Percentiles rank a stretch among this genome's conserved stretches.
Conservation (phyloP, 2,888 invertebrate genomes). For the Trypoxylon attenuatum region DNA sequence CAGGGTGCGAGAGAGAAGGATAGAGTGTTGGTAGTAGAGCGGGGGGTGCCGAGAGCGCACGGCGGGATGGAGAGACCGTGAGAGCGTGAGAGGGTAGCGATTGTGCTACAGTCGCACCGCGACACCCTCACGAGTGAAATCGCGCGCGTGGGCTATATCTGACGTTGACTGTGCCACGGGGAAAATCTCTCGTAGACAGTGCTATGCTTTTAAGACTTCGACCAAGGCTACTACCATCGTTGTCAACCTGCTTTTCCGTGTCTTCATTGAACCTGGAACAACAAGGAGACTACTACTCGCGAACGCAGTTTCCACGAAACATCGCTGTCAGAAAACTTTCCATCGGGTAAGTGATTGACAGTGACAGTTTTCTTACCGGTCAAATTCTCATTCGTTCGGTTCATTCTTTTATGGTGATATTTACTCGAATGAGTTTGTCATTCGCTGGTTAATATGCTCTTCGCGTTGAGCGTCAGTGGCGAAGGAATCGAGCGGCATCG, state of each 20-base stretch:
- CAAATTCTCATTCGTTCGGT: neutral
- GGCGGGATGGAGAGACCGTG: constrained; percentile 55
- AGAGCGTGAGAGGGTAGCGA: constrained; percentile 69
- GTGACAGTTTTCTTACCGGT: neutral
- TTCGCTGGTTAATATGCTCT: too few relatives aligned
- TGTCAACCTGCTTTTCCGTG: constrained; percentile 6
- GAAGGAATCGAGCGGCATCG: neutral
- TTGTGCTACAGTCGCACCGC: constrained; percentile 74
- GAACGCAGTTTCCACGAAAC: constrained; percentile 6
- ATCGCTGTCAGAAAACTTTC: constrained; percentile 19
- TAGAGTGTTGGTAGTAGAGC: constrained; percentile 10
- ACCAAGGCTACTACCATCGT: constrained; percentile 32
- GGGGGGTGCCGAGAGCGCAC: constrained; percentile 28
- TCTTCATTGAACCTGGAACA: neutral
- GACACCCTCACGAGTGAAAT: constrained; percentile 71
- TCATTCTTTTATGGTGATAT: too few relatives aligned
- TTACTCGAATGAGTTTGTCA: too few relatives aligned
- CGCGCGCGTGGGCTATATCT: constrained; percentile 60
- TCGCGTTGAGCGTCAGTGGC: too few relatives aligned
- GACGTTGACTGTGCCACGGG: constrained; percentile 30
- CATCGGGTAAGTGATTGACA: constrained; percentile 39
- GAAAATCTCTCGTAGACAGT: constrained; percentile 52
- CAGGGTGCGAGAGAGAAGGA: constrained; percentile 3
- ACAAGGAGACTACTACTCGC: constrained; percentile 8
- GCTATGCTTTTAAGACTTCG: constrained; percentile 51